Evolutionary conservation across 2,888 invertebrate species (phyloP), one percentile per base, ranked within the genome.

Genomic region (Mallateleia sp.): DNA sequence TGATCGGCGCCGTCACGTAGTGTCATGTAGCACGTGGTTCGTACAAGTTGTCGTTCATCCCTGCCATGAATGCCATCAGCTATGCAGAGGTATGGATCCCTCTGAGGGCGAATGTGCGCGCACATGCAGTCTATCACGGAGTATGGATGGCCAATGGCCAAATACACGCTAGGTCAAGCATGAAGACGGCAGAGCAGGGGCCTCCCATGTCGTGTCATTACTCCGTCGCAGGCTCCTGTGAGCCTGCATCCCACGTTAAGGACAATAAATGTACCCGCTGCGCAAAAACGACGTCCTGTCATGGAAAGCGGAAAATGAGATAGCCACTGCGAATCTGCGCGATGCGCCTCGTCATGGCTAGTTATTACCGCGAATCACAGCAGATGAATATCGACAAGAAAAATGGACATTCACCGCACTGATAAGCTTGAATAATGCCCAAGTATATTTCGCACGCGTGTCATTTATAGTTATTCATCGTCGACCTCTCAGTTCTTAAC

Each of bases 131-230:
- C 81, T 62, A 85, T 88, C 87, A 84, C 78, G 75, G 87, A 88
- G 88, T 89, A 91, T 91, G 89, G 92, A 77, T 83, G 91, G 93
- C 92, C 92, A 92, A 92, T 93, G 91, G 92, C 92, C 93, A 93
- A 93, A 94, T 93, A 92, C 92, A 93, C 90, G 93, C 91, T 93
- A 93, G 91, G 91, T 92, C 91, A 91, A 93, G 93, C 92, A 90
- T 93, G 92, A 94, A 93, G 92, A 91, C 90, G 91, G 88, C 89
- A 89, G 90, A 86, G 88, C 88, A 75, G 66, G 82, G 71, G 71
- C 84, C 84, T 78, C 72, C 71, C 79, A 74, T 90, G 89, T 89
- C 91, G 91, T 92, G 90, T 91, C 93, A 92, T 92, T 93, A 92
- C 92, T 91, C 91, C 91, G 91, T 91, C 91, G 91, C 89, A 85